Evolutionary conservation across 2,113 vertebrate genomes (phyloP).

Genomic region (Hassar affinis): DNA sequence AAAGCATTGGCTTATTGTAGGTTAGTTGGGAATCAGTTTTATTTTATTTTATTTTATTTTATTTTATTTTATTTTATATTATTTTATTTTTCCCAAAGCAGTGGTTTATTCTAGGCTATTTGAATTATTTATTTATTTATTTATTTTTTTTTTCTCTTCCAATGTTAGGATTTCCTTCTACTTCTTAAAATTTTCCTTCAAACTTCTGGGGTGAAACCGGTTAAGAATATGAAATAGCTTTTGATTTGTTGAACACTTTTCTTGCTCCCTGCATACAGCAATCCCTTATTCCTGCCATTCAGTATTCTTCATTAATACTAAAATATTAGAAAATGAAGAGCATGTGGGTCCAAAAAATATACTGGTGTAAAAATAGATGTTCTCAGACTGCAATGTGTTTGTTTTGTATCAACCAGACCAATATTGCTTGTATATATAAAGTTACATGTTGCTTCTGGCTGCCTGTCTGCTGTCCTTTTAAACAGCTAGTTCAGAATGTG

Average conservation of each 20-base stretch:
- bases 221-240: not conserved
- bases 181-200: too few relatives aligned
- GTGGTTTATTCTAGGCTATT: too few relatives aligned
- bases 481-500: not conserved
- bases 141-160: too few relatives aligned
- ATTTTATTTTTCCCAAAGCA: too few relatives aligned
- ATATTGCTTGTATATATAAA: not conserved
- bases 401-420: not conserved
- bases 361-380: not conserved
- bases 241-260: not conserved
- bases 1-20: too few relatives aligned
- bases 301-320: not conserved
- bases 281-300: not conserved
- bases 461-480: not conserved
- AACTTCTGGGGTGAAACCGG: not conserved
- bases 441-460: not conserved
- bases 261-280: not conserved
- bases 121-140: too few relatives aligned
- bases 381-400: not conserved
- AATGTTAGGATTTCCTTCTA: too few relatives aligned
- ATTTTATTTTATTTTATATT: too few relatives aligned
- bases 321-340: not conserved
- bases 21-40: too few relatives aligned
- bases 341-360: not conserved
- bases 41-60: too few relatives aligned